Conservation (phyloP, 2,888 invertebrate species). For the Trichacis sp. region DNA sequence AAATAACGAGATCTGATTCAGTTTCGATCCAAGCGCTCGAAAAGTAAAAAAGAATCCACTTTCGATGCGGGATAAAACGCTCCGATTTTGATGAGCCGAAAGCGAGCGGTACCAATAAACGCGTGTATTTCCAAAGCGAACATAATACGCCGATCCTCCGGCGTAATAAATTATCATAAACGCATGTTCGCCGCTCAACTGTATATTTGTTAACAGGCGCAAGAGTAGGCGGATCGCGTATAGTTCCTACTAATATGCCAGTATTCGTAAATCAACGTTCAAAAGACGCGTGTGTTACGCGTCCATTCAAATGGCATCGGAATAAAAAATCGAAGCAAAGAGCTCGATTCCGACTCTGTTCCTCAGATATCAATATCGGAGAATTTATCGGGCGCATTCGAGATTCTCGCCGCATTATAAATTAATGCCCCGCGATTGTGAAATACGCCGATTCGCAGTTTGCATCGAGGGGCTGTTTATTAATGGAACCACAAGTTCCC, state of each 20-base stretch:
- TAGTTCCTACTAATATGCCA: conserved; percentile 40
- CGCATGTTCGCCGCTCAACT: conserved; percentile 58
- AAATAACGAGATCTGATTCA: too few species aligned
- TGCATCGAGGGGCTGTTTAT: neutral
- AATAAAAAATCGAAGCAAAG: conserved; percentile 31
- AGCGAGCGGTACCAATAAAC: conserved; percentile 50
- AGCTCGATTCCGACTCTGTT: conserved; percentile 21
- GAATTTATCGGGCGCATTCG: conserved; percentile 34
- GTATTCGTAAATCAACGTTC: conserved; percentile 39
- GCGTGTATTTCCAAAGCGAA: conserved; percentile 48
- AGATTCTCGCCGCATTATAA: conserved; percentile 24
- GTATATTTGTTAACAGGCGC: conserved; percentile 63
- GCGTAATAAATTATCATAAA: conserved; percentile 63
- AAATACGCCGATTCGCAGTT: conserved; percentile 34
- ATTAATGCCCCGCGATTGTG: conserved; percentile 36
- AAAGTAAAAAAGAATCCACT: too few species aligned
- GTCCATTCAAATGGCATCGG: conserved; percentile 33
- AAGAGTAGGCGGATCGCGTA: conserved; percentile 57
- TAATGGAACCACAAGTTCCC: too few species aligned
- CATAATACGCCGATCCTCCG: conserved; percentile 51
- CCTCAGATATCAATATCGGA: conserved; percentile 44
- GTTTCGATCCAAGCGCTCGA: too few species aligned
- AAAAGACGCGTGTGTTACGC: conserved; percentile 29
- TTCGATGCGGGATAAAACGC: conserved; percentile 24
- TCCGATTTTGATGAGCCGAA: conserved; percentile 48